Percentiles rank a stretch among this genome's conserved stretches.
Conservation (phyloP, 2,797 vertebrate genomes). For the Chelon auratus region DNA sequence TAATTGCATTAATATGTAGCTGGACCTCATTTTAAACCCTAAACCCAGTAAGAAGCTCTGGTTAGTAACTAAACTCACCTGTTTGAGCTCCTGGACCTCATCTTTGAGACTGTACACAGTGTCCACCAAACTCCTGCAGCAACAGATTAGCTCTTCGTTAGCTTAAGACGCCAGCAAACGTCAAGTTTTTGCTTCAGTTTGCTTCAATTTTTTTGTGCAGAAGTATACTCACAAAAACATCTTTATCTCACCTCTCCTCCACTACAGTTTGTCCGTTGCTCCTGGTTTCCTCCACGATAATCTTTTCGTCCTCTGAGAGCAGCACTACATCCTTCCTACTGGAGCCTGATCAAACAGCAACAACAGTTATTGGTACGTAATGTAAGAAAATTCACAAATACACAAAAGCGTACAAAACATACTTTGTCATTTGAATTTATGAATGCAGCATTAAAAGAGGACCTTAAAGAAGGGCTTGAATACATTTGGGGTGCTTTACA, state of each 20-base stretch:
- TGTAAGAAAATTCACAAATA: neutral
- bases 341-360: constrained; percentile 82
- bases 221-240: neutral
- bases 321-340: constrained; percentile 93
- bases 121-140: constrained; percentile 93
- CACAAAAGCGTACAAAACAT: neutral
- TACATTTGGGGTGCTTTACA: neutral
- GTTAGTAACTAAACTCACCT: constrained; percentile 79
- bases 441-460: neutral
- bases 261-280: constrained; percentile 96
- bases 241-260: constrained; percentile 92
- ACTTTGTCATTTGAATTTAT: neutral
- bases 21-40: constrained; percentile 5
- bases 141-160: constrained; percentile 40
- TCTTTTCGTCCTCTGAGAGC: constrained; percentile 96
- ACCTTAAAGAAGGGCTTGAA: neutral
- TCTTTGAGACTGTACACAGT: constrained; percentile 95
- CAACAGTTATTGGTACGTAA: neutral
- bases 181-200: neutral
- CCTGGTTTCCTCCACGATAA: constrained; percentile 94
- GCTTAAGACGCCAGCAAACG: too few relatives aligned
- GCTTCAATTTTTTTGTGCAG: neutral
- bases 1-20: too few relatives aligned
- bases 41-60: neutral
- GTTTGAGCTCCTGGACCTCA: constrained; percentile 95